Conservation (phyloP, 2,888 invertebrate species). For the Ophion obscuratus region DNA sequence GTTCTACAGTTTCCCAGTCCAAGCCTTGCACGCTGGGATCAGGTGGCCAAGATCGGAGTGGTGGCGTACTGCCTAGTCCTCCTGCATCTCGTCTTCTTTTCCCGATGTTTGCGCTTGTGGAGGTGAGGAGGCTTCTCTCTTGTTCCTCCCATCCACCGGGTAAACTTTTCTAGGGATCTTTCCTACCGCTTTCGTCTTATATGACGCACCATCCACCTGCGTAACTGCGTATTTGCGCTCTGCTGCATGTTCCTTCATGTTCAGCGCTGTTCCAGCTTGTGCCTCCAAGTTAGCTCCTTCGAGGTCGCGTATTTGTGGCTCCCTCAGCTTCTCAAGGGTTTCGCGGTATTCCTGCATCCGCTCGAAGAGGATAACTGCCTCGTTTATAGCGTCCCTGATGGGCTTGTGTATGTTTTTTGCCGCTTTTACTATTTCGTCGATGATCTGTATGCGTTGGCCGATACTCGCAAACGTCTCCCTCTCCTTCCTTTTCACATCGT, state of each 20-base stretch:
- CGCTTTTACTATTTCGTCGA: constrained; percentile 27
- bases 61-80: constrained; percentile 1
- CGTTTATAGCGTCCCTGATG: constrained; percentile 30
- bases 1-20: background rate
- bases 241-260: background rate
- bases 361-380: constrained; percentile 21
- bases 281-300: background rate
- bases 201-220: background rate
- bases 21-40: background rate
- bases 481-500: constrained; percentile 23
- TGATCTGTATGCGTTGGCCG: constrained; percentile 10
- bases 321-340: background rate
- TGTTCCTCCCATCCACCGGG: background rate
- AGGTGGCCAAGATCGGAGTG: background rate
- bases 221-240: background rate
- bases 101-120: constrained; percentile 10
- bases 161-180: background rate
- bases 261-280: background rate
- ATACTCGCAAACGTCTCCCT: background rate
- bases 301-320: too few species aligned
- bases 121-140: constrained; percentile 20
- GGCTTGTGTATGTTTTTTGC: constrained; percentile 48
- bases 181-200: background rate
- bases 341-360: constrained; percentile 31
- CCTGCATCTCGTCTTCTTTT: constrained; percentile 6